These are phyloP conservation scores for Drosophila bocki DNA, from an alignment of 1,140 invertebrate genomes.

Conservation along the genomic window DNA sequence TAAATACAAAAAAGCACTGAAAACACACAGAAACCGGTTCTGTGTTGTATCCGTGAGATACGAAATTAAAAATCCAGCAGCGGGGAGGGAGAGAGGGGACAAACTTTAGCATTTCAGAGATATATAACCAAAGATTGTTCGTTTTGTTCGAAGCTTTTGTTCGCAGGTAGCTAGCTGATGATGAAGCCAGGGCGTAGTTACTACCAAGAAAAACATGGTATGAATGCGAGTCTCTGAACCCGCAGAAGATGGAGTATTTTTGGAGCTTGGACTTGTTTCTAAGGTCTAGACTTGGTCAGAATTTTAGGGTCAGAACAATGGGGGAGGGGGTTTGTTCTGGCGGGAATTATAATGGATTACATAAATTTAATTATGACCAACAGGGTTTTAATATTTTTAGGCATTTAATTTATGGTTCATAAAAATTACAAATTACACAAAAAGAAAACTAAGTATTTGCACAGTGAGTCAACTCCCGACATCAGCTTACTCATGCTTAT, in stretches of 20 bases:
- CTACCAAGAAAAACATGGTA: constrained; percentile 49
- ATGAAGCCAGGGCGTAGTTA: constrained; percentile 18
- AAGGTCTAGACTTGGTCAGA: background rate
- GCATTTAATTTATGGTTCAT: background rate
- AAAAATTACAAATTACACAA: background rate
- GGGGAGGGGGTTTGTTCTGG: background rate
- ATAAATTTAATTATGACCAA: constrained; percentile 2
- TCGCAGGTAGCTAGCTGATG: constrained; percentile 57
- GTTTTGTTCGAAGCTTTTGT: constrained; percentile 69
- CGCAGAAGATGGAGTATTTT: constrained; percentile 6
- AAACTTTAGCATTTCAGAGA: constrained; percentile 75
- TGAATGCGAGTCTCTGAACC: constrained; percentile 29
- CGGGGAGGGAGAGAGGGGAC: background rate
- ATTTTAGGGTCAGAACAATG: constrained; percentile 1
- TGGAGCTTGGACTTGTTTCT: constrained; percentile 19
- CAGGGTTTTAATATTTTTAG: background rate
- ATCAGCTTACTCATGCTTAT: background rate
- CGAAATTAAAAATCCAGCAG: constrained; percentile 45
- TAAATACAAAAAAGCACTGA: constrained; percentile 23
- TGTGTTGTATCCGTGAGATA: constrained; percentile 57
- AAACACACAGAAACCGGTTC: constrained; percentile 65
- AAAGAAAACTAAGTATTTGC: background rate
- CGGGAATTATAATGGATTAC: constrained; percentile 1
- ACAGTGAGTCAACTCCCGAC: background rate
- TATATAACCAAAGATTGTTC: constrained; percentile 67